Base-by-base conservation (phyloP, 2,113 vertebrate species). In the Morone saxatilis region DNA sequence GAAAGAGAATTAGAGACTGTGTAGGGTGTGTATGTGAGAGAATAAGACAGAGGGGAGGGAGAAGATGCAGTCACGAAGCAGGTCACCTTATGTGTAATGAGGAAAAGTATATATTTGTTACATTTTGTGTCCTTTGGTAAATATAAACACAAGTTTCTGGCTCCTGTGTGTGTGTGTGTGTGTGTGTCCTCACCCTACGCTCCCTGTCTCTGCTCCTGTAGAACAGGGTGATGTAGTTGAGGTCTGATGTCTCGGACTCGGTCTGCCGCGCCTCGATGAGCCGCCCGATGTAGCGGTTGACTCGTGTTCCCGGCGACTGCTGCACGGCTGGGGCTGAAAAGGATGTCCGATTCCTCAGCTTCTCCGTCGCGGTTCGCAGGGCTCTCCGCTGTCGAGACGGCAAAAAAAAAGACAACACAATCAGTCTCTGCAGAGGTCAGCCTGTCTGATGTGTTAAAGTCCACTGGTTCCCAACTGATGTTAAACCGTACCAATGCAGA, bases 241-340 rank as follows among this genome's bases (percentile, higher is more conserved):
- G 94, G 76, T 99, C 97, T 2, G 98, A 95, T 85, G 96, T 97
- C 94, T 97, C 97, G 1, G 97, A 97, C 89, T 99, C 97, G 0
- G 96, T 98, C 89, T 98, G 97, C 3, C 98, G 97, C 5, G 98
- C 98, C 80, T 99, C 98, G 59, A 99, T 97, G 89, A 99, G 95
- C 72, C 98, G 97, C 51, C 98, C 95, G 38, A 99, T 97, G 87
- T 98, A 99, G 87, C 97, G 96, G 93, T 99, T 99, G 71, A 99
- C 98, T 6, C 98, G 96, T 0, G 97, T 97, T 76, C 96, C 97
- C 0, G 98, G 98, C 0, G 97, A 96, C 86, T 96, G 96, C 84
- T 99, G 94, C 40, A 97, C 94, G 4, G 96, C 91, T 0, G 96
- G 94, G 13, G 95, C 93, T 0, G 97, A 99, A 95, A 99, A 98